Base-by-base conservation (phyloP, 2,888 invertebrate genomes). In the Sceliomorpha sp. region DNA sequence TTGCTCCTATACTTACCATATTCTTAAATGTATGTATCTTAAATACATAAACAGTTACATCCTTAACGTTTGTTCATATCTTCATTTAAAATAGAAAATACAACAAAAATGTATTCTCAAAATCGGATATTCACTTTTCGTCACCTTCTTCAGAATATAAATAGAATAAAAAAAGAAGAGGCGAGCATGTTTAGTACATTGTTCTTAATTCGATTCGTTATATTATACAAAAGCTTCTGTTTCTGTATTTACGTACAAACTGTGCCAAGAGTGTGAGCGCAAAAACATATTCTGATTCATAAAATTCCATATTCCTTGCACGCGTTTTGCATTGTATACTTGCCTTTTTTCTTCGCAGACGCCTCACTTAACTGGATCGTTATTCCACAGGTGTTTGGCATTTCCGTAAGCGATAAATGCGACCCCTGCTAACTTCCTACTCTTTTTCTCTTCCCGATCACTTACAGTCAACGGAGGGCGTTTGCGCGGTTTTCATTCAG, bases 361-460 rank as follows among this genome's bases (percentile, higher is more conserved):
- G 80, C 80, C 80, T 80, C 80, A 83, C 83, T 83, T 83, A 79
- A 76, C 78, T 79, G 79, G 77, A 80, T 79, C 81, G 83, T 83
- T 84, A 87, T 85, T 88, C 88, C 87, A 87, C 88, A 88, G 88
- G 88, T 88, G 88, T 88, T 86, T 87, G 87, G 85, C 85, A 85
- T 85, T 85, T 85, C 85, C 84, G 85, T 85, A 82, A 84, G 85
- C 85, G 86, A 84, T 85, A 86, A 85, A 87, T 84, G 82, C 86
- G 76, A 79, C 82, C 82, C 81, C 81, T 76, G 75, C 75, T 76
- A 79, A 79, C 81, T 84, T 82, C 81, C 84, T 80, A 82, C 83
- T 79, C 82, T 81, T 85, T 82, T 81, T 73, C 78, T 72, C 69
- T 58, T 74, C 76, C 75, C 79, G 80, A 80, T 81, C 81, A 79